These are phyloP conservation scores for Empidonax traillii DNA, from an alignment of 2,113 vertebrate genomes.

Conservation along the genomic window DNA sequence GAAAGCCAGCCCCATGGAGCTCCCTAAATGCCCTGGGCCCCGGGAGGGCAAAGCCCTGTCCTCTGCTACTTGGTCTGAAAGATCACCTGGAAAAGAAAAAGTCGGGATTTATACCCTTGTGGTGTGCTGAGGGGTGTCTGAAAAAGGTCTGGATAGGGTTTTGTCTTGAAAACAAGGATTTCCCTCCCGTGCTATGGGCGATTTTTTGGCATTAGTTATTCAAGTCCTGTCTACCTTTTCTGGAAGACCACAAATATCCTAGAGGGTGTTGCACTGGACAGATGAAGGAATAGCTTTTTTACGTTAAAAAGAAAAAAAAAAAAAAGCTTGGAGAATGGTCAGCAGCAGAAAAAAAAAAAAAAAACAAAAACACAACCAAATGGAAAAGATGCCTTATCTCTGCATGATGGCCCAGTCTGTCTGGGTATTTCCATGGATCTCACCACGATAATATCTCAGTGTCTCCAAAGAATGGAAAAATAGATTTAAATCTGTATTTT, in stretches of 20 bases:
- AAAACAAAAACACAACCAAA: not conserved
- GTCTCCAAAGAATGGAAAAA: not conserved
- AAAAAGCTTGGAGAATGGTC: not conserved
- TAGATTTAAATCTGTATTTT: not conserved
- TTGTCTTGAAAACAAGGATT: not conserved
- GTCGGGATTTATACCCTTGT: not conserved
- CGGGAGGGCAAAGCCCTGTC: not conserved
- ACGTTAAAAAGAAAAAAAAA: not conserved
- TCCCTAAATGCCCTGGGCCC: not conserved
- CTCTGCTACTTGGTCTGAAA: not conserved
- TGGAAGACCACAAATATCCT: conserved; percentile 1
- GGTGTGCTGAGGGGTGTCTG: not conserved
- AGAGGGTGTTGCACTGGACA: not conserved
- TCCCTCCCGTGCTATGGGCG: not conserved
- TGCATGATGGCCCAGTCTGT: not conserved
- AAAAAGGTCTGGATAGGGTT: not conserved
- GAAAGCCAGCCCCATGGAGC: not conserved
- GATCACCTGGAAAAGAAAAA: conserved; percentile 48
- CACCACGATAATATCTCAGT: not conserved
- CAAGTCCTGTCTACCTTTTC: not conserved
- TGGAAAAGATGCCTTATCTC: not conserved
- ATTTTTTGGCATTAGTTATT: conserved; percentile 1
- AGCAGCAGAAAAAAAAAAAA: not conserved
- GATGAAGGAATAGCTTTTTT: not conserved
- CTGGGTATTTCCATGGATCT: not conserved